A percentile compares a stretch with the other conserved stretches of the same genome.
phyloP scores from a whole-genome alignment of 1,140 invertebrate species.

The Lysiphlebus fabarum region DNA sequence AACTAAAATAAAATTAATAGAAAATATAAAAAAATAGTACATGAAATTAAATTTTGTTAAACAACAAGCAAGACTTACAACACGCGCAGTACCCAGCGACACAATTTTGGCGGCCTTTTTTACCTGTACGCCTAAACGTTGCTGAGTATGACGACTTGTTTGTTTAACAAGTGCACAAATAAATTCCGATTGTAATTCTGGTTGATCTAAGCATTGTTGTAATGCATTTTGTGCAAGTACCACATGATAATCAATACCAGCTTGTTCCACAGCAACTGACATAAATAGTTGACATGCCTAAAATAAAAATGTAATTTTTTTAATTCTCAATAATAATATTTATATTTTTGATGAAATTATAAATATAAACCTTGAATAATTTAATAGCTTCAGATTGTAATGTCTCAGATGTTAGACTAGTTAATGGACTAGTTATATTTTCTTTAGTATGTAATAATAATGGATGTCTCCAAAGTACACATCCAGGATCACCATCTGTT shows the following conservation, averaged over 20 bases:
- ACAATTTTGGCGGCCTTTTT: conserved; percentile 60
- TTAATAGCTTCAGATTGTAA: conserved; percentile 89
- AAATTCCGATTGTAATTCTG: conserved; percentile 88
- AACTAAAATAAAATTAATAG: neutral
- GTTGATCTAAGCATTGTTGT: conserved; percentile 82
- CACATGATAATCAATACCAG: conserved; percentile 94
- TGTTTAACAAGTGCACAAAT: conserved; percentile 88
- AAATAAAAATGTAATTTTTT: conserved; percentile 20
- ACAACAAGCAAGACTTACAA: conserved; percentile 61
- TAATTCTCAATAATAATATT: conserved; percentile 3
- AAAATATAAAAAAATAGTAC: conserved; percentile 43
- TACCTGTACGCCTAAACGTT: conserved; percentile 88
- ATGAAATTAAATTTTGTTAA: conserved; percentile 49
- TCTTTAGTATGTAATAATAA: conserved; percentile 88
- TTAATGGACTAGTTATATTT: conserved; percentile 78
- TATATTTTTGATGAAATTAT: conserved; percentile 4
- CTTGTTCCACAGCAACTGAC: conserved; percentile 89
- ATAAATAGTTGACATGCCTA: conserved; percentile 92
- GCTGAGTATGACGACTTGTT: conserved; percentile 81
- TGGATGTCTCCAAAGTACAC: conserved; percentile 91
- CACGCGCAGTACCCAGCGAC: conserved; percentile 57
- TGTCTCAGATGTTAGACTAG: conserved; percentile 79
- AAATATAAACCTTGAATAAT: conserved; percentile 80
- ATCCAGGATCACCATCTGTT: conserved; percentile 89
- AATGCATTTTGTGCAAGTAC: conserved; percentile 91